Evolutionary conservation across 2,113 vertebrate genomes (phyloP).

Genomic region (Oryzias melastigma): DNA sequence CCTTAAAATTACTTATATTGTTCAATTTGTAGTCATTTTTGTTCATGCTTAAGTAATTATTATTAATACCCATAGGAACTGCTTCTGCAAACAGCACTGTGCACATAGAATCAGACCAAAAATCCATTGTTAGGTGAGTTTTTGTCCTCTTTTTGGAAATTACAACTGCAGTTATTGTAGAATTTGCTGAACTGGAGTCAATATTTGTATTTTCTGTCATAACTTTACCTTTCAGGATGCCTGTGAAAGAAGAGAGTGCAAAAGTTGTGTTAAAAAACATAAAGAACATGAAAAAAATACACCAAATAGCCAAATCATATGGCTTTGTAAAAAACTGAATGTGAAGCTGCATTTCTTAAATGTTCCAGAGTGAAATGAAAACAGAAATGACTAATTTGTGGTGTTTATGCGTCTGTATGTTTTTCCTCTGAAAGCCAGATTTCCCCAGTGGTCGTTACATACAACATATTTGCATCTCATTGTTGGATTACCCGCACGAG

Average conservation of each 20-base stretch:
- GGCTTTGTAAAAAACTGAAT: not conserved
- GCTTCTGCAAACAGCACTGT: too few relatives aligned
- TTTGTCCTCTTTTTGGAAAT: too few relatives aligned
- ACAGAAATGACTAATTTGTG: not conserved
- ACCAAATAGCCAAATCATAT: constrained; percentile 17
- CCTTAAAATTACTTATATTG: too few relatives aligned
- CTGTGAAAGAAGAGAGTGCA: constrained; percentile 33
- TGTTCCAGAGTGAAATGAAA: not conserved
- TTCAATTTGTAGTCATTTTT: too few relatives aligned
- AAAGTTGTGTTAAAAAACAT: constrained; percentile 4
- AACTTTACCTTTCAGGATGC: constrained; percentile 42
- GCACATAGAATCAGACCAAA: too few relatives aligned
- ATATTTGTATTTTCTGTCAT: constrained; percentile 5
- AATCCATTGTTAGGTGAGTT: too few relatives aligned
- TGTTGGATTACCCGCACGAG: constrained; percentile 64
- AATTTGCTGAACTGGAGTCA: constrained; percentile 9
- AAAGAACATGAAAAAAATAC: constrained; percentile 18
- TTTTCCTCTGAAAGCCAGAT: not conserved
- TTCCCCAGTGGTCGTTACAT: constrained; percentile 64
- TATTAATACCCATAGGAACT: too few relatives aligned
- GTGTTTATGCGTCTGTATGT: not conserved
- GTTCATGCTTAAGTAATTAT: too few relatives aligned
- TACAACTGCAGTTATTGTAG: too few relatives aligned
- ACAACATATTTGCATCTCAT: constrained; percentile 62
- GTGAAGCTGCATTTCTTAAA: not conserved